Conservation (phyloP, 2,113 vertebrate species). For the Climacteris rufus region DNA sequence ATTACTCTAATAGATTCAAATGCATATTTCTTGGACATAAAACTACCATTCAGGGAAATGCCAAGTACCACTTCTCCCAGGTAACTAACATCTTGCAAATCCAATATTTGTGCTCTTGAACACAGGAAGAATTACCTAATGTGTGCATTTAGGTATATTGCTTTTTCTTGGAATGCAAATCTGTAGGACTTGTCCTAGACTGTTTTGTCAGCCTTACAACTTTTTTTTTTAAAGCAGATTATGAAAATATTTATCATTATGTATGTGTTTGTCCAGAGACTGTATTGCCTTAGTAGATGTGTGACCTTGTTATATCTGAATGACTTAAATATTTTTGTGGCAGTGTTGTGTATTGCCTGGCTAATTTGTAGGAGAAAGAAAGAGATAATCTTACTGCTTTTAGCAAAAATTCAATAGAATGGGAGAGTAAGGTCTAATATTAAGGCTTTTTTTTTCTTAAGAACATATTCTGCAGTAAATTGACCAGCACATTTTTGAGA, state of each 20-base stretch:
- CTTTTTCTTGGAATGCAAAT: not conserved
- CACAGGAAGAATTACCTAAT: not conserved
- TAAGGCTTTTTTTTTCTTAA: not conserved
- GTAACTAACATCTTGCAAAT: conserved; percentile 33
- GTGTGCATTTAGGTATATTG: not conserved
- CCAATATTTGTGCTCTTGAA: conserved; percentile 24
- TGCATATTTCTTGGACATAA: conserved; percentile 9
- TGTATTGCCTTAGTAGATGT: not conserved
- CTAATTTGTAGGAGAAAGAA: not conserved
- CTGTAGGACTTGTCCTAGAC: not conserved
- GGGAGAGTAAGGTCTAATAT: not conserved
- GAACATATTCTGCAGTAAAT: conserved; percentile 5
- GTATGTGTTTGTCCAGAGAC: not conserved
- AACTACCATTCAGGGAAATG: not conserved
- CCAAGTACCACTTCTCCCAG: conserved; percentile 8
- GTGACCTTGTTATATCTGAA: not conserved
- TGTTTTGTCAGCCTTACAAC: not conserved
- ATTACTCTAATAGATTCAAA: not conserved
- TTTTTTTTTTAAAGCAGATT: not conserved
- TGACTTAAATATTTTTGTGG: not conserved
- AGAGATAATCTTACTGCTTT: not conserved
- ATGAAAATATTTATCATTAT: not conserved
- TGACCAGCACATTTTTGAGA: conserved; percentile 1
- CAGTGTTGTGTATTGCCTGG: not conserved
- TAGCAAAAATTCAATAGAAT: not conserved